phyloP scores from a whole-genome alignment of 2,888 invertebrate genomes.

The Anticlea derivata region DNA sequence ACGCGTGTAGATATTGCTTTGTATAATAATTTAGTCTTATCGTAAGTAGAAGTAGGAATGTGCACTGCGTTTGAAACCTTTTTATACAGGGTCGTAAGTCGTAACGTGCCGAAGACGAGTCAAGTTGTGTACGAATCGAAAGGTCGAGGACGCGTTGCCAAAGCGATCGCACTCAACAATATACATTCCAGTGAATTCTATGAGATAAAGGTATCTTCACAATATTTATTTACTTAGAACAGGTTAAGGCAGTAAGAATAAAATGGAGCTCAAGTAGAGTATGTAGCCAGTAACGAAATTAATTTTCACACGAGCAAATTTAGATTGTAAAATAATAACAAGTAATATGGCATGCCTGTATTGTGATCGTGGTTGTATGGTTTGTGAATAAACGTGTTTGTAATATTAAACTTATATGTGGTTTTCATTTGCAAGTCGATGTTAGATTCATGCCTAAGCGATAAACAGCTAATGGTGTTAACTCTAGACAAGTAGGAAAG shows the following conservation, averaged over 20 bases:
- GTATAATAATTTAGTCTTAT: constrained; percentile 51
- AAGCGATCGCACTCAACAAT: constrained; percentile 64
- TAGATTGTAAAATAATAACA: constrained; percentile 43
- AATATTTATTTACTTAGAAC: constrained; percentile 53
- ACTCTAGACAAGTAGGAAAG: neutral
- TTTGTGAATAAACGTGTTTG: constrained; percentile 77
- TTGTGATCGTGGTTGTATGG: constrained; percentile 59
- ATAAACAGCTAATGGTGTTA: constrained; percentile 20
- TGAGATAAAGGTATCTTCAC: constrained; percentile 50
- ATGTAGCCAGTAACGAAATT: constrained; percentile 12
- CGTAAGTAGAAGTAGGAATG: constrained; percentile 36
- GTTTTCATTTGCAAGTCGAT: constrained; percentile 58
- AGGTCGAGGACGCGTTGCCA: constrained; percentile 75
- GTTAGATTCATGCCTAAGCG: constrained; percentile 36
- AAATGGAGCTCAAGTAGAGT: constrained; percentile 32
- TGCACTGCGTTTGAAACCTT: constrained; percentile 44
- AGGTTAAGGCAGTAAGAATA: constrained; percentile 20
- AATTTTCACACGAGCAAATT: constrained; percentile 26
- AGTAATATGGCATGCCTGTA: constrained; percentile 61
- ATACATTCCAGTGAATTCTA: constrained; percentile 68
- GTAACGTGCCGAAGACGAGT: constrained; percentile 62
- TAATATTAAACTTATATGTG: constrained; percentile 61
- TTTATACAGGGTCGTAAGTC: constrained; percentile 47
- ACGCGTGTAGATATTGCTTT: constrained; percentile 75
- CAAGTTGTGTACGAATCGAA: constrained; percentile 52